Percentiles rank a stretch among this genome's conserved stretches.
Conservation (phyloP, 1,140 invertebrate species). For the Cotesia chilonis region DNA sequence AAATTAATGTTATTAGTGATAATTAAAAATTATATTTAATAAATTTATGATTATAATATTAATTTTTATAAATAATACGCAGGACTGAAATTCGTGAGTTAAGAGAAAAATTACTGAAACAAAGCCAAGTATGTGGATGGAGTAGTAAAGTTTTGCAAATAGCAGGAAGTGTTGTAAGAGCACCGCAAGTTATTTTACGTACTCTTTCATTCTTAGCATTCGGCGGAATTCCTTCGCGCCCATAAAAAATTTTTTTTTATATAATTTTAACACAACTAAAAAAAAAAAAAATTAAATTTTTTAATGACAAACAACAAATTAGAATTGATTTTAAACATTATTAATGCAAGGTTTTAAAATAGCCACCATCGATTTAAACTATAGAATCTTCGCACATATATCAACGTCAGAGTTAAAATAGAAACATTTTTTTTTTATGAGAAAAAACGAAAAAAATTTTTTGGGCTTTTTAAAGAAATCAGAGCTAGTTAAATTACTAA, state of each 20-base stretch:
- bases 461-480: no score
- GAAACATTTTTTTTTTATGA: no score
- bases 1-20: no score
- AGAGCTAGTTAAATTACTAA: no score
- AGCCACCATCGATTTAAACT: background rate
- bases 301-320: no score
- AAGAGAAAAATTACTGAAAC: constrained; percentile 47
- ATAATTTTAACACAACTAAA: no score
- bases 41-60: background rate
- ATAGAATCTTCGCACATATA: no score
- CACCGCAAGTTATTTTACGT: constrained; percentile 55
- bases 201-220: constrained; percentile 54
- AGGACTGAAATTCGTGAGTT: constrained; percentile 54
- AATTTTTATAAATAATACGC: background rate
- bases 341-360: background rate
- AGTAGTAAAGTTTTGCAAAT: constrained; percentile 57
- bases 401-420: no score
- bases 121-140: constrained; percentile 54
- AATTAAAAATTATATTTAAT: no score
- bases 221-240: constrained; percentile 31
- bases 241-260: constrained; percentile 1
- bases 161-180: constrained; percentile 55
- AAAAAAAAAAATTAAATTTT: no score
- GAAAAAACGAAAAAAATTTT: no score
- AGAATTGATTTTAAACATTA: no score